Conservation (phyloP, 2,113 vertebrate genomes). For the Ictalurus furcatus region DNA sequence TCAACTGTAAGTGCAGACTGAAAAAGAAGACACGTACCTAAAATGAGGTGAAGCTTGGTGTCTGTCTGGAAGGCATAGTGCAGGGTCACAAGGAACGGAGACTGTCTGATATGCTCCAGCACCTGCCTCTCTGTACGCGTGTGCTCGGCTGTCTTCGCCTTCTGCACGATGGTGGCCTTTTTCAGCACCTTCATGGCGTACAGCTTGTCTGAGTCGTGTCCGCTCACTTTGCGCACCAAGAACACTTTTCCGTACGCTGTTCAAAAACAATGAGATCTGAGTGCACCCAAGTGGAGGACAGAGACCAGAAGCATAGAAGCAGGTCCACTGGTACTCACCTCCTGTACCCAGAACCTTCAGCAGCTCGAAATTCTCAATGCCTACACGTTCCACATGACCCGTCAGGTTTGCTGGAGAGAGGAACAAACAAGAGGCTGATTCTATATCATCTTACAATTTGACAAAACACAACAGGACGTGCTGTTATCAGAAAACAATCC, state of each 20-base stretch:
- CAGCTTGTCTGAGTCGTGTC: constrained; percentile 89
- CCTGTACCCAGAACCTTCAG: constrained; percentile 95
- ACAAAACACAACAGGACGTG: background rate
- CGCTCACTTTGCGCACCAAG: constrained; percentile 93
- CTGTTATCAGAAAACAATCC: background rate
- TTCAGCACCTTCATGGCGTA: constrained; percentile 99
- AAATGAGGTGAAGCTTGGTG: constrained; percentile 95
- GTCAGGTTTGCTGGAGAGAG: constrained; percentile 88
- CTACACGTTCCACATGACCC: constrained; percentile 92
- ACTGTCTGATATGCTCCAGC: constrained; percentile 93
- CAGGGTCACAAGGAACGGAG: constrained; percentile 90
- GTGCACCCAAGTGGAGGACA: background rate
- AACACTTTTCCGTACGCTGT: constrained; percentile 97
- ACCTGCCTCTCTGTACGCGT: constrained; percentile 92
- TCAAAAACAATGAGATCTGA: background rate
- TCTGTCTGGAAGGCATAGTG: constrained; percentile 99
- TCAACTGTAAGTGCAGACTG: background rate
- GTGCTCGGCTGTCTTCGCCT: constrained; percentile 96
- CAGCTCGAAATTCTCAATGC: constrained; percentile 97
- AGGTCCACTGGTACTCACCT: constrained; percentile 76
- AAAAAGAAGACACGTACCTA: constrained; percentile 72
- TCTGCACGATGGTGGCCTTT: constrained; percentile 96
- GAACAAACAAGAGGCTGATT: constrained; percentile 38
- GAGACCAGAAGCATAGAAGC: background rate
- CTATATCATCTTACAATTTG: background rate